These are phyloP conservation scores for Callosobruchus maculatus DNA, from an alignment of 2,888 invertebrate genomes.

Conservation along the genomic window DNA sequence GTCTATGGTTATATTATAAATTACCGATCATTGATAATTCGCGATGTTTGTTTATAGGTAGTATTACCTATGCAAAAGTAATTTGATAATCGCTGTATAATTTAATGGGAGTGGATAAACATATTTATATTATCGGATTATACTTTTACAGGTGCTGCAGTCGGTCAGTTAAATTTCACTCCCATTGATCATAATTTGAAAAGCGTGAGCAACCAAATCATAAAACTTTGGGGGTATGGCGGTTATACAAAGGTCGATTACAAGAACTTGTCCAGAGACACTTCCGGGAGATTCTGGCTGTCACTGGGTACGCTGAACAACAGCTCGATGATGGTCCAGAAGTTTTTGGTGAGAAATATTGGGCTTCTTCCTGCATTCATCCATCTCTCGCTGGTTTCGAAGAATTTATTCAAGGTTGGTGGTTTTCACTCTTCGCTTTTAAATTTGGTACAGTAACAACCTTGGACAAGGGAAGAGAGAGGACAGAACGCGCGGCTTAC, in stretches of 20 bases:
- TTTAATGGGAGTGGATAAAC: too few relatives aligned
- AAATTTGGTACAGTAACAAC: too few relatives aligned
- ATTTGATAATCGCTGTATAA: too few relatives aligned
- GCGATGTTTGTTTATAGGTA: too few relatives aligned
- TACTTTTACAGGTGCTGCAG: constrained; percentile 50
- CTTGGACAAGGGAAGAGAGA: too few relatives aligned
- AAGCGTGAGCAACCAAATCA: constrained; percentile 39
- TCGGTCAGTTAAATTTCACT: constrained; percentile 55
- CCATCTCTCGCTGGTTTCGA: constrained; percentile 32
- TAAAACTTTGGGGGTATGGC: constrained; percentile 58
- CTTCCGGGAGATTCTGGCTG: constrained; percentile 56
- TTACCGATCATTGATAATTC: too few relatives aligned
- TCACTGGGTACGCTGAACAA: constrained; percentile 56
- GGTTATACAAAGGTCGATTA: constrained; percentile 53
- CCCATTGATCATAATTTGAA: constrained; percentile 43
- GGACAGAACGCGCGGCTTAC: too few relatives aligned
- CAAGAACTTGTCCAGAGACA: constrained; percentile 51
- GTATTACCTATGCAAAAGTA: too few relatives aligned
- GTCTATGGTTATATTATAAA: too few relatives aligned
- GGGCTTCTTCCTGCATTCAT: constrained; percentile 57
- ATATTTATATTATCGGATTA: too few relatives aligned
- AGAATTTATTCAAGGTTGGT: constrained; percentile 34
- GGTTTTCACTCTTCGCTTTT: too few relatives aligned
- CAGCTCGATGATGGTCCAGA: constrained; percentile 46
- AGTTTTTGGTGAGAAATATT: constrained; percentile 54